Percentiles rank a stretch among this genome's conserved stretches.
These are phyloP conservation scores for Stichodactyla mertensii DNA, from an alignment of 64 coral and sea anemone genomes.

Conservation along the genomic window DNA sequence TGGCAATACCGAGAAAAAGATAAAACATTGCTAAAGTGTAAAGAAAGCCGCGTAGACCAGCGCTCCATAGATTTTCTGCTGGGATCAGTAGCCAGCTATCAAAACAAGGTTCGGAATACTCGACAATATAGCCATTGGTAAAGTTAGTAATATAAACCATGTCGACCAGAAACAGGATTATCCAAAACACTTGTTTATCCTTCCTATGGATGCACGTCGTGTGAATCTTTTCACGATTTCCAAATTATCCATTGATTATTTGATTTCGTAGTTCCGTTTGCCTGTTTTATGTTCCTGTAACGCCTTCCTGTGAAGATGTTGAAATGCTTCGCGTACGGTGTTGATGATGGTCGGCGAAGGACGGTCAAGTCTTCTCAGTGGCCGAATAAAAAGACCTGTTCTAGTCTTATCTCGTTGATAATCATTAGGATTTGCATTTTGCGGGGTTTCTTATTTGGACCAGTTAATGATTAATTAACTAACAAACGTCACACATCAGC, in stretches of 20 bases:
- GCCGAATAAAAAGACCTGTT: background rate
- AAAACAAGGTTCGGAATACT: slow-evolving; percentile 55
- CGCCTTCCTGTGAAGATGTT: background rate
- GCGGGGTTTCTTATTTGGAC: background rate
- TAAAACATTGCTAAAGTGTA: slow-evolving; percentile 77
- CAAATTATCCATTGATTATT: slow-evolving; percentile 1
- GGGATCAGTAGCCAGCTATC: slow-evolving; percentile 85
- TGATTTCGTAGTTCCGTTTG: background rate
- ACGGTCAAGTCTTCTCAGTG: background rate
- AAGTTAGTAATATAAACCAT: slow-evolving; percentile 69
- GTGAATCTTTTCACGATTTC: background rate
- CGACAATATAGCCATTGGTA: slow-evolving; percentile 68
- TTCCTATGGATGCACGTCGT: background rate
- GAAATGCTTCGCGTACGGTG: background rate
- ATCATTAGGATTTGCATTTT: background rate
- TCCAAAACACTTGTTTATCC: background rate
- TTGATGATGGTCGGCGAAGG: background rate
- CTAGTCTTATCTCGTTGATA: background rate
- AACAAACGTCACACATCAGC: background rate
- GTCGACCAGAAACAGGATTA: background rate
- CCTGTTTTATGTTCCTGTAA: background rate
- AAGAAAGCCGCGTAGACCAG: slow-evolving; percentile 58
- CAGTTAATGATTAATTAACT: slow-evolving; percentile 7
- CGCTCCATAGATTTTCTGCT: slow-evolving; percentile 66
- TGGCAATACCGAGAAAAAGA: slow-evolving; percentile 81